Evolutionary conservation across 2,888 invertebrate species (phyloP).

Genomic region (Hirtodrosophila alboralis): DNA sequence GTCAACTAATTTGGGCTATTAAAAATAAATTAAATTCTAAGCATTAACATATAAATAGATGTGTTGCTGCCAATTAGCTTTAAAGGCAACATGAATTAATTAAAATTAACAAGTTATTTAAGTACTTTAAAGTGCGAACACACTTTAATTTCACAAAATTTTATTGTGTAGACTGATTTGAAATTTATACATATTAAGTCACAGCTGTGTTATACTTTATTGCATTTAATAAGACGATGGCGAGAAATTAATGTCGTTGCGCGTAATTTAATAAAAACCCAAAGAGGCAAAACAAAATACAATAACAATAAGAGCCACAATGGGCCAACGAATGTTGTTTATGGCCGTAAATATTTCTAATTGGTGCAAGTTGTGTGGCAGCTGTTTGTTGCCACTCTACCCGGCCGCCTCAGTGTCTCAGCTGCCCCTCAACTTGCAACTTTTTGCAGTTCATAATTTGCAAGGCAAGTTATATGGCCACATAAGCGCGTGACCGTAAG

Average conservation of each 20-base stretch:
- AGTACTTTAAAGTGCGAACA: constrained; percentile 18
- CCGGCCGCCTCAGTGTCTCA: background rate
- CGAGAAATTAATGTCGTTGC: constrained; percentile 60
- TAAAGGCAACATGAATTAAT: background rate
- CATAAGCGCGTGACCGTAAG: constrained; percentile 37
- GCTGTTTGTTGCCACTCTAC: constrained; percentile 29
- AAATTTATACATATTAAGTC: constrained; percentile 23
- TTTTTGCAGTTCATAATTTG: constrained; percentile 42
- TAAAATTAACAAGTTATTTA: constrained; percentile 21
- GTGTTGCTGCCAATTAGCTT: background rate
- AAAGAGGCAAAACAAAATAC: constrained; percentile 25
- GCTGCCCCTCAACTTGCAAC: constrained; percentile 2
- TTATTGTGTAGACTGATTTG: constrained; percentile 22
- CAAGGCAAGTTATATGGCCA: constrained; percentile 24
- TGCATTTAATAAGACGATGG: constrained; percentile 41
- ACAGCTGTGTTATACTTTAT: constrained; percentile 60
- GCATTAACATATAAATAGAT: too few species aligned
- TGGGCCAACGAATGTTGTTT: constrained; percentile 69
- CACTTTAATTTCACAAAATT: constrained; percentile 10
- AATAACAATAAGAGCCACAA: constrained; percentile 27
- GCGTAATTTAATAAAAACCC: constrained; percentile 68
- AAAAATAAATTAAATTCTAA: too few species aligned
- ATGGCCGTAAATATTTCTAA: constrained; percentile 72
- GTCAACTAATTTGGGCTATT: too few species aligned
- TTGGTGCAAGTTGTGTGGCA: constrained; percentile 59